Conservation (phyloP, 1,140 invertebrate genomes). For the Asbolus verrucosus region DNA sequence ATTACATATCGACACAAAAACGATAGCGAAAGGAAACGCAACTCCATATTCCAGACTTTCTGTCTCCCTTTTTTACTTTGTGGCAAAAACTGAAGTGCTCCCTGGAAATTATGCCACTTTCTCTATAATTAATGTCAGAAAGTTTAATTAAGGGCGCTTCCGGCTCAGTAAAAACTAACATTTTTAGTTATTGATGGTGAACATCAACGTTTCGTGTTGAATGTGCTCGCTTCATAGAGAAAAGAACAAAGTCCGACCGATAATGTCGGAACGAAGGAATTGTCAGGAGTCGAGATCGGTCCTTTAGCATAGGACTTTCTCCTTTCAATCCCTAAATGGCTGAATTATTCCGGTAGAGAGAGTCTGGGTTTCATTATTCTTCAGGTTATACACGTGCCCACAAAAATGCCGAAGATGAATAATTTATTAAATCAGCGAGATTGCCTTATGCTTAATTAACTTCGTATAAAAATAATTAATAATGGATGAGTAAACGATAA, state of each 20-base stretch:
- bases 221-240: constrained; percentile 7
- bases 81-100: background rate
- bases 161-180: background rate
- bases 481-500: constrained; percentile 1
- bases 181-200: constrained; percentile 33
- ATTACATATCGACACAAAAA: constrained; percentile 38
- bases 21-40: constrained; percentile 29
- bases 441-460: constrained; percentile 19
- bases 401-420: constrained; percentile 1
- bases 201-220: constrained; percentile 20
- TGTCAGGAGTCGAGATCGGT: constrained; percentile 24
- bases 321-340: constrained; percentile 28
- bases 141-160: constrained; percentile 25
- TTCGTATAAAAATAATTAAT: constrained; percentile 7
- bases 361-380: constrained; percentile 29
- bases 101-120: constrained; percentile 31
- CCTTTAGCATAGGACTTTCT: constrained; percentile 29
- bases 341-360: constrained; percentile 36
- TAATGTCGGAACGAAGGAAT: constrained; percentile 19
- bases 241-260: constrained; percentile 21
- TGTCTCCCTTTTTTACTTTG: constrained; percentile 2
- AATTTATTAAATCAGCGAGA: constrained; percentile 20
- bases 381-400: constrained; percentile 36
- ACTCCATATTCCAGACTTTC: constrained; percentile 24
- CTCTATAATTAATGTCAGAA: constrained; percentile 13